Percentiles rank a stretch among this genome's conserved stretches.
These are phyloP conservation scores for Cynopterus sphinx DNA, from an alignment of 2,797 vertebrate species.

Conservation along the genomic window DNA sequence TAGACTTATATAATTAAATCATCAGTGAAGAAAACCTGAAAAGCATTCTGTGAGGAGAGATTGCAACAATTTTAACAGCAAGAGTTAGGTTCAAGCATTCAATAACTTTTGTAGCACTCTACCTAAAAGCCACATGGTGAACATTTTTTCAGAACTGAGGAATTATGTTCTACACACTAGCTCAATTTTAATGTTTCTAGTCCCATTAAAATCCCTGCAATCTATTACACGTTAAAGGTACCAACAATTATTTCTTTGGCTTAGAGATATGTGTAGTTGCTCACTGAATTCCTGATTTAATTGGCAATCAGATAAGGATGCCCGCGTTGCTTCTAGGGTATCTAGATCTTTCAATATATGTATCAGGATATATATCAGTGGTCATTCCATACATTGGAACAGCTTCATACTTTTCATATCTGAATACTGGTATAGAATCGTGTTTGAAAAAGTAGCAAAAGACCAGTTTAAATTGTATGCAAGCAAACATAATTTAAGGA, in stretches of 20 bases:
- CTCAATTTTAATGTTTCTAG: not conserved
- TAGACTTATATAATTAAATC: not conserved
- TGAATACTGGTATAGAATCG: not conserved
- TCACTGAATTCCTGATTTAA: slow-evolving; percentile 35
- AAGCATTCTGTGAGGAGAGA: not conserved
- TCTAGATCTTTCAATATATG: not conserved
- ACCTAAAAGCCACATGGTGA: slow-evolving; percentile 3
- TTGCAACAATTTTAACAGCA: slow-evolving; percentile 1
- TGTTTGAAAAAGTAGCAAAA: not conserved
- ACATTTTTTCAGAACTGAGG: not conserved
- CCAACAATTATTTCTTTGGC: slow-evolving; percentile 7
- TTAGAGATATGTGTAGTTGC: slow-evolving; percentile 16
- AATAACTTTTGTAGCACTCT: not conserved
- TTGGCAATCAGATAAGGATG: not conserved
- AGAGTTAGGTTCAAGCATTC: not conserved
- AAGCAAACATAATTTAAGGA: not conserved
- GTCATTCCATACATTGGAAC: not conserved
- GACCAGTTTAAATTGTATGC: not conserved
- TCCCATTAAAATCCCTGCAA: slow-evolving; percentile 26
- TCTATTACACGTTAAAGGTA: not conserved
- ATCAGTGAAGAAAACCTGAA: not conserved
- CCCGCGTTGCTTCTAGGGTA: not conserved
- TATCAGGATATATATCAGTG: not conserved
- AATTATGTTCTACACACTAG: too few relatives aligned
- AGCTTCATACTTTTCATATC: not conserved